Evolutionary conservation across 2,797 vertebrate species (phyloP), one percentile per base, ranked within the genome.

Genomic region (Halcyon leucocephala): DNA sequence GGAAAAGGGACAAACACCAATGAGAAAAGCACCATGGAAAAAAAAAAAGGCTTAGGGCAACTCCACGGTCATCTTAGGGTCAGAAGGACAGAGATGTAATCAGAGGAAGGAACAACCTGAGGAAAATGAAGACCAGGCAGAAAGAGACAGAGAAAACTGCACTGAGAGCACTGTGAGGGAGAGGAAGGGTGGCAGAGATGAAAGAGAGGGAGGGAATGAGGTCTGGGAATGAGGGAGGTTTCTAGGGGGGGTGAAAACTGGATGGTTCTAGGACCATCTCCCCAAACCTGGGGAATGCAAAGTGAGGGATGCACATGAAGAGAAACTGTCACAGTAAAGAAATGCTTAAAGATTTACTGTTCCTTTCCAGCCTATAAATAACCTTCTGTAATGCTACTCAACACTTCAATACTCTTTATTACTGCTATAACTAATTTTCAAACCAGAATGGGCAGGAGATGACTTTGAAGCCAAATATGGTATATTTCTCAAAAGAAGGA

Each of bases 371-470:
- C 11, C 79, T 54, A 58, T 58, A 93, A 94, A 71, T 8, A 85
- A 64, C 37, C 5, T 76, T 55, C 37, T 42, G 12, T 42, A 51
- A 25, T 51, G 17, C 54, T 82, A 41, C 20, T 7, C 69, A 93
- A 65, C 10, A 44, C 21, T 89, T 89, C 89, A 71, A 20, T 39
- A 26, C 33, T 61, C 46, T 89, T 91, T 91, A 86, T 86, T 79
- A 72, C 24, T 39, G 16, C 9, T 42, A 64, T 87, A 92, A 96
- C 85, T 76, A 91, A 66, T 76, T 90, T 88, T 90, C 16, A 86
- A 78, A 78, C 22, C 35, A 76, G 52, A 90, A 74, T 41, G 46
- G 51, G 21, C 22, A 90, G 42, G 58, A 86, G 17, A 41, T 86
- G 2, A n/a, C 26, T 93, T 92, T 82, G 82, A 92, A 94, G 86